Evolutionary conservation across 2,888 invertebrate species (phyloP), one percentile per base, ranked within the genome.

Genomic region (Drosophila merina): DNA sequence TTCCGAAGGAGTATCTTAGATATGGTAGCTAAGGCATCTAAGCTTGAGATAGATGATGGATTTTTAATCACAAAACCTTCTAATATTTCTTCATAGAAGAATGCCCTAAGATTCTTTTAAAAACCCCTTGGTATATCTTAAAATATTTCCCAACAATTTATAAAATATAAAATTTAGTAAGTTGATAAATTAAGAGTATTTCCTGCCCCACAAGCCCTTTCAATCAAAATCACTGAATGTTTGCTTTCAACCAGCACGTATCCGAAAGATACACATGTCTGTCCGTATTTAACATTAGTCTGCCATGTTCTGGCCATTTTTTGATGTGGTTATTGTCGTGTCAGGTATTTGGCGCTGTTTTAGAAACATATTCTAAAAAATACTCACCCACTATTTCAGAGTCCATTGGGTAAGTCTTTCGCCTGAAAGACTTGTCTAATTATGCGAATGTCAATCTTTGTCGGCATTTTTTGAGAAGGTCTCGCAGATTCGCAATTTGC

Each of bases 381-480:
- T 9, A 33, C 36, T 45, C 10, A 33, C 8, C 42, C 20, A 3
- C 38, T 26, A 45, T 12, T 31, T 48, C 20, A 20, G 20, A 20
- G 20, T 20, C 20, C 14, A 10, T 28, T 12, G 49, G 28, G 8
- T 12, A n/a, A 31, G n/a, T 2, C 26, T 36, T 5, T 10, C 12
- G n/a, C 9, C 12, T n/a, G 4, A 12, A 40, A 38, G n/a, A n/a
- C n/a, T n/a, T 59, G 69, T 26, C 69, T 69, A 70, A 69, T 71
- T 71, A 71, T 62, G 56, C 52, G 70, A 59, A 68, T 69, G 82
- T 83, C 82, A 83, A 85, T 80, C 79, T 72, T 58, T 68, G 74
- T 74, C 79, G 66, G 63, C 47, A 40, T 25, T 45, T 51, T 59
- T 20, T 14, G 14, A 14, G 14, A 59, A 28, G 45, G 45, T 44